phyloP scores from a whole-genome alignment of 2,888 invertebrate species.

The Lasioglossum vierecki region DNA sequence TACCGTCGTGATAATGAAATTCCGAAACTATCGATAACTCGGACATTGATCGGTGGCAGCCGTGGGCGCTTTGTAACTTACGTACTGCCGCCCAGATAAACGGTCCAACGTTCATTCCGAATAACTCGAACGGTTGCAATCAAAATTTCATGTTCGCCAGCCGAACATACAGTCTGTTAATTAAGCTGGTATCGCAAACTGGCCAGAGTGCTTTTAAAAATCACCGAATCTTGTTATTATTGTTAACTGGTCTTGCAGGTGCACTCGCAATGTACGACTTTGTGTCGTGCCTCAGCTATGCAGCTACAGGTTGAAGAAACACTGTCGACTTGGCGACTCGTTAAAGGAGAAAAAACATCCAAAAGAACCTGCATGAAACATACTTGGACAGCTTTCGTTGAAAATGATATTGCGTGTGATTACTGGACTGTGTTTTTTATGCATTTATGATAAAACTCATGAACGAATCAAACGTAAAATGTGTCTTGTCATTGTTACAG shows the following conservation, averaged over 20 bases:
- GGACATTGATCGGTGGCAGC: conserved; percentile 79
- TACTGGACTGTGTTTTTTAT: not conserved
- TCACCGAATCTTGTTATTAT: not conserved
- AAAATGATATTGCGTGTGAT: not conserved
- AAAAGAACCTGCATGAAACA: no score
- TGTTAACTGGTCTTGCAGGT: not conserved
- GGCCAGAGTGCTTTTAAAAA: not conserved
- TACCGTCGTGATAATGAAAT: conserved; percentile 80
- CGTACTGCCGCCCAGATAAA: not conserved
- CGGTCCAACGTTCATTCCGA: conserved; percentile 58
- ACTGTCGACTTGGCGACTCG: no score
- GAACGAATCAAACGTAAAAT: not conserved
- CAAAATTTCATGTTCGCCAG: conserved; percentile 39
- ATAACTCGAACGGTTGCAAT: conserved; percentile 56
- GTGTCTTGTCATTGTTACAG: not conserved
- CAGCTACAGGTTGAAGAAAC: not conserved
- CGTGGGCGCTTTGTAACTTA: conserved; percentile 44
- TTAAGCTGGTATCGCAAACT: not conserved
- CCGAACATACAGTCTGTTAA: not conserved
- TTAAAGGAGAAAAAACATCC: no score
- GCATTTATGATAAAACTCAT: not conserved
- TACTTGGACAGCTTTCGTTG: not conserved
- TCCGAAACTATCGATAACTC: conserved; percentile 80
- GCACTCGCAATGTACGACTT: not conserved
- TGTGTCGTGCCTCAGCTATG: not conserved